Evolutionary conservation across 2,113 vertebrate genomes (phyloP), one percentile per base, ranked within the genome.

Genomic region (Furnarius figulus): DNA sequence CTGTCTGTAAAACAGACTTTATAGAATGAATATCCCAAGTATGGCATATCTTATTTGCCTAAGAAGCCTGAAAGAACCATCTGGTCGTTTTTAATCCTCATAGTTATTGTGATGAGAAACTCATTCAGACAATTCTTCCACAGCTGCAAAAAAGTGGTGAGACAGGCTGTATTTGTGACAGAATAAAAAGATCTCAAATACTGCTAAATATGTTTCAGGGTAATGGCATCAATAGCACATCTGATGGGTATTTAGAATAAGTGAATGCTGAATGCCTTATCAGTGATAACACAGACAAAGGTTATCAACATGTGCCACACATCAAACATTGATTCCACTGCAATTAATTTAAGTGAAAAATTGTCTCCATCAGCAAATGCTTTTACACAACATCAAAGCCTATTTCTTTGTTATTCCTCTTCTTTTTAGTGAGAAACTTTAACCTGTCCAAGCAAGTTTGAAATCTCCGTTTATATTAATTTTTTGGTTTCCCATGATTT

Each of bases 101-200:
- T 24, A 85, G 88, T 87, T 93, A 92, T 53, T 94, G 92, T 91
- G 87, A 88, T 74, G 65, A 96, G 72, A 87, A 96, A 93, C 27
- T 93, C 37, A 94, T 95, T 96, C 93, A 95, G 79, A 83, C 87
- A 90, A 93, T 89, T 93, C 87, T 93, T 92, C 81, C 76, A 70
- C 90, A 97, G 95, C 90, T 96, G 88, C 77, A 96, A 87, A 94
- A 91, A 95, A 80, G 85, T 92, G 78, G 86, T 85, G 91, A 97
- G 89, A 95, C 87, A 94, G 56, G 70, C 88, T 92, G 62, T 84
- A 94, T 96, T 86, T 93, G 61, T 39, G 46, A 68, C 18, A 52
- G 44, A 56, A 83, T 20, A 79, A 68, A 93, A 59, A 81, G 6
- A 62, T 31, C 33, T 87, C 72, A 88, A 92, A 93, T 63, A 74